Percentiles rank a stretch among this genome's conserved stretches.
Evolutionary conservation across 1,140 invertebrate genomes (phyloP).

Genomic region (Caenorhabditis briggsae): DNA sequence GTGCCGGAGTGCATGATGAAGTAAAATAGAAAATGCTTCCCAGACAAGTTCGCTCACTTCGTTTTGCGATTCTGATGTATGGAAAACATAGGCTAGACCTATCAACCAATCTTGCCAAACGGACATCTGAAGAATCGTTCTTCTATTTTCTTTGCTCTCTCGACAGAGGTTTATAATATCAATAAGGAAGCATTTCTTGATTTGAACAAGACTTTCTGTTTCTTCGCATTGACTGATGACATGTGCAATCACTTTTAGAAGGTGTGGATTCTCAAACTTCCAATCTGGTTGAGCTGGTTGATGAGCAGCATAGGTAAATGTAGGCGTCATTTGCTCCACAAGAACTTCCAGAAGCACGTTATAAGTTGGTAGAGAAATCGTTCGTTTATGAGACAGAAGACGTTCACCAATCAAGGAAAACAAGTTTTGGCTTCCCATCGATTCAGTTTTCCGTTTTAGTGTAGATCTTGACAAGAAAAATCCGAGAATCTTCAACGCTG

Average conservation of each 20-base stretch:
- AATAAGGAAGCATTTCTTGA: conserved; percentile 91
- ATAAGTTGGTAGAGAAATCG: conserved; percentile 91
- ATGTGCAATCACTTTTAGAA: conserved; percentile 93
- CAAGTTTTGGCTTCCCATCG: conserved; percentile 97
- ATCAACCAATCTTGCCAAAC: conserved; percentile 99
- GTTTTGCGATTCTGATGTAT: conserved; percentile 86
- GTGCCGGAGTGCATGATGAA: conserved; percentile 98
- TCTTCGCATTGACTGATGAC: conserved; percentile 95
- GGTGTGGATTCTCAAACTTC: conserved; percentile 32
- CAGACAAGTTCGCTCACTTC: conserved; percentile 98
- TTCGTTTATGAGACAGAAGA: conserved; percentile 89
- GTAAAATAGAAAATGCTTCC: conserved; percentile 93
- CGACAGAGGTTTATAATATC: conserved; percentile 97
- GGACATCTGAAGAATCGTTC: conserved; percentile 98
- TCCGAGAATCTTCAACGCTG: conserved; percentile 92
- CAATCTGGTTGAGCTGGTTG: conserved; percentile 87
- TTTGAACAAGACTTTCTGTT: conserved; percentile 83
- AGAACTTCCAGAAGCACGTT: conserved; percentile 97
- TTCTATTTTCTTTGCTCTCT: conserved; percentile 94
- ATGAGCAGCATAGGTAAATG: conserved; percentile 83
- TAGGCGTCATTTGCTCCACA: conserved; percentile 94
- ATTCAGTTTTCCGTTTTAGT: conserved; percentile 96
- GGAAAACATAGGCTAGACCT: conserved; percentile 97
- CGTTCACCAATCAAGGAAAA: conserved; percentile 95
- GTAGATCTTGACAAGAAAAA: conserved; percentile 95